These are phyloP conservation scores for Dasysyrphus tricinctus DNA, from an alignment of 2,888 invertebrate species.

Conservation along the genomic window DNA sequence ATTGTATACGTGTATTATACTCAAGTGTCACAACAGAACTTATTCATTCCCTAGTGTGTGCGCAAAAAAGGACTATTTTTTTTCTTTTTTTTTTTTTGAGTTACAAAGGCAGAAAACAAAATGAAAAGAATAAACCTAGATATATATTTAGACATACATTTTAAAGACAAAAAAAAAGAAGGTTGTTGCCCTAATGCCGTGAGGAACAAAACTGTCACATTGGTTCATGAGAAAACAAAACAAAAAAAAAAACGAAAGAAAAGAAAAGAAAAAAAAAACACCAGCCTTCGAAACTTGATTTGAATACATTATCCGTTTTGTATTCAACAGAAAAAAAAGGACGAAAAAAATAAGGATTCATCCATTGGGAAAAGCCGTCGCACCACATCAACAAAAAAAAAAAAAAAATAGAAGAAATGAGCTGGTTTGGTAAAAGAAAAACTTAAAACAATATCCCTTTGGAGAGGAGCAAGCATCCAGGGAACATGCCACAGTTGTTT, in stretches of 20 bases:
- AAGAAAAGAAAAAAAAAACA: conserved; percentile 22
- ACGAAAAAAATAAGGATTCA: conserved; percentile 38
- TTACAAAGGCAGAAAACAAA: conserved; percentile 15
- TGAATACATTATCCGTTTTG: conserved; percentile 72
- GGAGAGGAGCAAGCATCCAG: conserved; percentile 17
- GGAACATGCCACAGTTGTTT: conserved; percentile 70
- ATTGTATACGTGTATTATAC: conserved; percentile 22
- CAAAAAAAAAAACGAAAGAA: conserved; percentile 23
- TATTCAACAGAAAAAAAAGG: conserved; percentile 35
- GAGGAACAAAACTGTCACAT: conserved; percentile 68
- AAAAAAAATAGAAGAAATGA: conserved; percentile 17
- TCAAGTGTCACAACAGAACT: conserved; percentile 61
- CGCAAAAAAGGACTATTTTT: conserved; percentile 24
- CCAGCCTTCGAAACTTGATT: conserved; percentile 72
- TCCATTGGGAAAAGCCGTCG: conserved; percentile 32
- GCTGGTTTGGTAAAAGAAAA: conserved; percentile 1
- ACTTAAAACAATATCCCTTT: conserved; percentile 64
- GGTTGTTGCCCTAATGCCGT: conserved; percentile 68
- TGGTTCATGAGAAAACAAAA: conserved; percentile 58
- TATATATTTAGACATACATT: not conserved
- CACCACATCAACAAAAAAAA: conserved; percentile 26
- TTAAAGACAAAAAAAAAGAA: conserved; percentile 17
- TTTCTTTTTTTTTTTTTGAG: conserved; percentile 2
- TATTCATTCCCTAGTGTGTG: conserved; percentile 43
- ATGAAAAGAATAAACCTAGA: not conserved